phyloP scores from a whole-genome alignment of 2,797 vertebrate species.

The Dicrostonyx torquatus region DNA sequence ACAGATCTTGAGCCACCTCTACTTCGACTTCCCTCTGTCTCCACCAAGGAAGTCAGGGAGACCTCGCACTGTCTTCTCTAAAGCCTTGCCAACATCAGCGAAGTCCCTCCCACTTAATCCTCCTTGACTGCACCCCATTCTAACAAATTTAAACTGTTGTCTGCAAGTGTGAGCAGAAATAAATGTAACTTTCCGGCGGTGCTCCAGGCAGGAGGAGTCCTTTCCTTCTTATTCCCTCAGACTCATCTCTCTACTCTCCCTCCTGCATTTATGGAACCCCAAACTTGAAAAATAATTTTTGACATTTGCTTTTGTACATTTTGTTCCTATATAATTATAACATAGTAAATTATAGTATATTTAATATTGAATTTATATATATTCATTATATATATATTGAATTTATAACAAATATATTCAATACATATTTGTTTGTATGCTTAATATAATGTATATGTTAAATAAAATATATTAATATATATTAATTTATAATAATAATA shows the following conservation, averaged over 20 bases:
- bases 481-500: not conserved
- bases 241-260: not conserved
- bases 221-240: not conserved
- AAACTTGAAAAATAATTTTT: constrained; percentile 44
- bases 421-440: not conserved
- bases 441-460: not conserved
- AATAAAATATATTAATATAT: not conserved
- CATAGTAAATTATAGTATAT: not conserved
- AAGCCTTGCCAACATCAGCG: not conserved
- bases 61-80: not conserved
- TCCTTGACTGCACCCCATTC: not conserved
- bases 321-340: not conserved
- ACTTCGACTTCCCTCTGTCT: not conserved
- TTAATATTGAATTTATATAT: not conserved
- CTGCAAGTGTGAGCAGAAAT: not conserved
- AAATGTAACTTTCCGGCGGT: not conserved
- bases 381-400: not conserved
- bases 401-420: not conserved
- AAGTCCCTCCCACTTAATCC: constrained; percentile 7
- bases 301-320: not conserved
- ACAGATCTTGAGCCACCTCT: not conserved
- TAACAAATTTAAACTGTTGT: not conserved
- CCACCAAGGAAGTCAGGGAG: too few species aligned
- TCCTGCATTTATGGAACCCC: not conserved
- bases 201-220: not conserved